Evolutionary conservation across 2,888 invertebrate genomes (phyloP), one percentile per base, ranked within the genome.

Genomic region (Cancer borealis): DNA sequence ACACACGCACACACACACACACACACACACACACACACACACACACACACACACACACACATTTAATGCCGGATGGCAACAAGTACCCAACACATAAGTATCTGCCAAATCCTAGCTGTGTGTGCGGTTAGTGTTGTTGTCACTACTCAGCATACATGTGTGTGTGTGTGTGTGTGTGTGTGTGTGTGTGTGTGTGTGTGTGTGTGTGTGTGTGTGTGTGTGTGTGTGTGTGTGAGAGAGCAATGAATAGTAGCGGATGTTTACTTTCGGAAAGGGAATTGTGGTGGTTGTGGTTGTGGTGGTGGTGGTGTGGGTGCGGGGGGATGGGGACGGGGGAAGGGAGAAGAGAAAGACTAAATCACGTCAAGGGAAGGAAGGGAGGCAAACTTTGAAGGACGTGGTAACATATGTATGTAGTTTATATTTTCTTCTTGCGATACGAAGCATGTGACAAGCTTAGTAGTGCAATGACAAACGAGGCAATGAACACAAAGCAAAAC

Each of bases 31-130:
- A 89, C 47, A 90, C 60, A 90, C 30, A 39, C 54, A 90, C 49
- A 49, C 60, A 49, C 30, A 90, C 49, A 47, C 49, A n/a, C 60
- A 60, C 87, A 88, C 88, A 88, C 88, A 88, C 88, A 39, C 39
- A 45, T 12, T 17, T 5, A 84, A 10, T 10, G 30, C 84, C 8
- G 84, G 84, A 21, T n/a, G 12, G 54, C 54, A 54, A 54, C 54
- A 54, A 12, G 12, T 54, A 12, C 54, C 17, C 17, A 54, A 54
- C 54, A 54, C 54, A 54, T 54, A n/a, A 66, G 66, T 66, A 66
- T 66, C n/a, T 21, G 6, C 6, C 8, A 8, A 66, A 21, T n/a
- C 66, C 0, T 66, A n/a, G 54, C 14, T 54, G 12, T 54, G 17
- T 10, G 54, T 54, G 54, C 12, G 54, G 54, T 54, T 54, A 3